Base-by-base conservation (phyloP, 92 coral and sea anemone genomes). In the Virgularia gustaviana region DNA sequence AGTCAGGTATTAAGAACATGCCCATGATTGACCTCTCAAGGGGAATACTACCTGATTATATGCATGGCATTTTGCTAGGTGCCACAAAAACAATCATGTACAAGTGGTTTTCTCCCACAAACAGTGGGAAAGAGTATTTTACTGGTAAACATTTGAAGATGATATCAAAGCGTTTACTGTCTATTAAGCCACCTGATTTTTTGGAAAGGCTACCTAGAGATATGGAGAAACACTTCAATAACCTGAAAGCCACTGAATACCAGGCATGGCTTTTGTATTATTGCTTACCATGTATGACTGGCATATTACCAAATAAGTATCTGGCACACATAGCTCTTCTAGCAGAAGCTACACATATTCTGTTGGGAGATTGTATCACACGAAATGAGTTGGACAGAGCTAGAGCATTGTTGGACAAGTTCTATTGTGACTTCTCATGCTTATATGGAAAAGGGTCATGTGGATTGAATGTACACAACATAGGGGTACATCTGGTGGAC, bases 221-320 rank as follows among this genome's bases (percentile, higher is more conserved):
- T 42, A 33, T 79, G 23, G 82, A 79, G 51, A 84, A 84, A 57
- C 87, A 83, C 70, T 83, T 63, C 49, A 80, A 76, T 42, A 70
- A 79, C 63, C 72, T 81, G 10, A 81, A 41, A 25, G 90, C 90
- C 41, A 63, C 90, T 39, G 87, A 86, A 57, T 63, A 79, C 42
- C 88, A 79, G 42, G 78, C 91, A 4, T 87, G 88, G 91, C 23
- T 87, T 12, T 59, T 86, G 38, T 86, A 77, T 33, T 82, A 86
- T 57, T 66, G 77, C 3, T 37, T 85, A 0, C 89, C 89, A 7
- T 80, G 89, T 56, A 32, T 85, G 15, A 36, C 19, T 57, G 87
- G 83, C 16, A 75, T 59, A 20, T 75, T 86, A 16, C 87, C 90
- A 19, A 49, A 74, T 2, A 65, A 10, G 16, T 82, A 82, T 51